A percentile compares a stretch with the other conserved stretches of the same genome.
Conservation (phyloP, 2,888 invertebrate genomes). For the Dolomedes plantarius region DNA sequence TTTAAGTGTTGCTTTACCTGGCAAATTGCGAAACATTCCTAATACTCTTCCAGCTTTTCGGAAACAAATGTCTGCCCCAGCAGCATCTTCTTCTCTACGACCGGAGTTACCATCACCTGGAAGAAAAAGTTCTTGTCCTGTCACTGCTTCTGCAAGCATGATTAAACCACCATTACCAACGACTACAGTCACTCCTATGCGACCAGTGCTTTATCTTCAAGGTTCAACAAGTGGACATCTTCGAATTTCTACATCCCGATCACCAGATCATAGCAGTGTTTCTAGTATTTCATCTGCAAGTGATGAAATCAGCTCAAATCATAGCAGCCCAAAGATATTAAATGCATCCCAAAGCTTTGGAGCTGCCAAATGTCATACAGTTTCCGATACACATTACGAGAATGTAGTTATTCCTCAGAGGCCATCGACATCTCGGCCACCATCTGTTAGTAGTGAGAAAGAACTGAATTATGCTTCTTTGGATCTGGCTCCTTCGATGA, state of each 20-base stretch:
- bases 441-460: slow-evolving; percentile 77
- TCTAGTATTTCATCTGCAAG: slow-evolving; percentile 54
- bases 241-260: slow-evolving; percentile 29
- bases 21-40: slow-evolving; percentile 54
- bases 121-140: slow-evolving; percentile 67
- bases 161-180: slow-evolving; percentile 30
- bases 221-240: slow-evolving; percentile 28
- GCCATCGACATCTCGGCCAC: slow-evolving; percentile 48
- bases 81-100: slow-evolving; percentile 39
- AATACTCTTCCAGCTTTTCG: slow-evolving; percentile 54
- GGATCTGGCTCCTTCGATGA: slow-evolving; percentile 75
- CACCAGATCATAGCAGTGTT: slow-evolving; percentile 61
- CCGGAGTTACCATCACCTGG: slow-evolving; percentile 60
- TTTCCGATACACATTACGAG: slow-evolving; percentile 73
- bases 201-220: slow-evolving; percentile 32
- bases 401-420: slow-evolving; percentile 65
- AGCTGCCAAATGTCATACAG: not conserved
- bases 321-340: slow-evolving; percentile 51
- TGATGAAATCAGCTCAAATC: slow-evolving; percentile 65
- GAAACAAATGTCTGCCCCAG: slow-evolving; percentile 68
- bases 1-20: slow-evolving; percentile 10
- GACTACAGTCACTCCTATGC: slow-evolving; percentile 15
- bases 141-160: slow-evolving; percentile 56
- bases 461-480: slow-evolving; percentile 78
- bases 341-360: slow-evolving; percentile 24